Percentiles rank a stretch among this genome's conserved stretches.
Conservation (phyloP, 2,888 invertebrate genomes). For the Drosophila multiciliata region DNA sequence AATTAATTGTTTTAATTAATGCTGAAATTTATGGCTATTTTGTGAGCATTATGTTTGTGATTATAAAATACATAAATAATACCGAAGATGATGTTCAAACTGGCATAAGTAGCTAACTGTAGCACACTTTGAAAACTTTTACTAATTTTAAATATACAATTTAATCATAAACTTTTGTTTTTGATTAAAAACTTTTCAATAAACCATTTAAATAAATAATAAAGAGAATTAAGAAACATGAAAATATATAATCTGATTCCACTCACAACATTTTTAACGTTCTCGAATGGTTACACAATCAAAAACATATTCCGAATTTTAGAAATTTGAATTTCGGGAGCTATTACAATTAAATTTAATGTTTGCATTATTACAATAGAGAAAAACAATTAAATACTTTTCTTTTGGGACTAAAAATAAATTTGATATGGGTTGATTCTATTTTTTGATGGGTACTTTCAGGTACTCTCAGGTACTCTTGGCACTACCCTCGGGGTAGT, state of each 20-base stretch:
- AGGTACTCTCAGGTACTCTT: not conserved
- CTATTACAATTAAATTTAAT: not conserved
- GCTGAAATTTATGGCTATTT: not conserved
- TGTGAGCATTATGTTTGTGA: not conserved
- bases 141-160: not conserved
- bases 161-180: not conserved
- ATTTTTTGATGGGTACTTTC: not conserved
- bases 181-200: not conserved
- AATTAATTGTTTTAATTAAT: not conserved
- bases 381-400: not conserved
- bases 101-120: not conserved
- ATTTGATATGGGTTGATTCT: not conserved
- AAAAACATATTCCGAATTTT: not conserved
- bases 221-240: not conserved
- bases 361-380: not conserved
- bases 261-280: not conserved
- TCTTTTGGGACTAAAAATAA: not conserved
- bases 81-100: not conserved
- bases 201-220: not conserved
- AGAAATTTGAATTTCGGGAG: not conserved
- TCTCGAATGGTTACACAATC: not conserved
- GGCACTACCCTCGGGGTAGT: conserved; percentile 4
- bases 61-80: not conserved
- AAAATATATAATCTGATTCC: not conserved
- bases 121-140: not conserved